A percentile compares a stretch with the other conserved stretches of the same genome.
phyloP scores from a whole-genome alignment of 2,797 vertebrate genomes.

The Poeciliopsis infans region DNA sequence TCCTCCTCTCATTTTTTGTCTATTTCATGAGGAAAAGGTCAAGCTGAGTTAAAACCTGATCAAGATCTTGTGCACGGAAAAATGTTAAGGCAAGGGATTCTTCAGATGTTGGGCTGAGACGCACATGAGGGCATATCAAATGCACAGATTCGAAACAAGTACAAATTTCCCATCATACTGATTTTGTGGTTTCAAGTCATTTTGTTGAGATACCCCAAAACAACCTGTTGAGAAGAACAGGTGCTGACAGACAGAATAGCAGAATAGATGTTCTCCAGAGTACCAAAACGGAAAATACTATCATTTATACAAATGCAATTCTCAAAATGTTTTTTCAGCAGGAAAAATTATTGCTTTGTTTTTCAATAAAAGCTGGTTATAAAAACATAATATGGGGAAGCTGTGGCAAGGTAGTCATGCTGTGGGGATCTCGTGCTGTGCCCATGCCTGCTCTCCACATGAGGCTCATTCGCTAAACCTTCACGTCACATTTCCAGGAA shows the following conservation, averaged over 20 bases:
- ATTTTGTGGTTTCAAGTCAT: neutral
- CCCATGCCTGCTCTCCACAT: neutral
- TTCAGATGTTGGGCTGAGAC: neutral
- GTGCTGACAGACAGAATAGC: neutral
- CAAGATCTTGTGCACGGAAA: neutral
- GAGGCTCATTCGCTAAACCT: neutral
- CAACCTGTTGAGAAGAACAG: neutral
- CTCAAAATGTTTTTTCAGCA: neutral
- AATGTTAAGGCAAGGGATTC: neutral
- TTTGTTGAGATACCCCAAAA: neutral
- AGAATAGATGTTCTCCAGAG: neutral
- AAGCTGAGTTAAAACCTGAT: neutral
- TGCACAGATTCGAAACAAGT: neutral
- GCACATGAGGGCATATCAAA: neutral
- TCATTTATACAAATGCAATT: neutral
- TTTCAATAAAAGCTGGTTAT: neutral
- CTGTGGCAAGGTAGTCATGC: neutral
- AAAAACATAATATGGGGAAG: neutral
- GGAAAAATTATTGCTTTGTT: neutral
- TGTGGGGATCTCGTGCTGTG: neutral
- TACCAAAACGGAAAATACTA: neutral
- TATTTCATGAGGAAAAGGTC: neutral
- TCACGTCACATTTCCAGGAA: constrained; percentile 8
- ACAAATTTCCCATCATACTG: neutral
- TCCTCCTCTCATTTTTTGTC: neutral